These are phyloP conservation scores for Polymixis lichenea DNA, from an alignment of 2,888 invertebrate genomes.

Conservation along the genomic window DNA sequence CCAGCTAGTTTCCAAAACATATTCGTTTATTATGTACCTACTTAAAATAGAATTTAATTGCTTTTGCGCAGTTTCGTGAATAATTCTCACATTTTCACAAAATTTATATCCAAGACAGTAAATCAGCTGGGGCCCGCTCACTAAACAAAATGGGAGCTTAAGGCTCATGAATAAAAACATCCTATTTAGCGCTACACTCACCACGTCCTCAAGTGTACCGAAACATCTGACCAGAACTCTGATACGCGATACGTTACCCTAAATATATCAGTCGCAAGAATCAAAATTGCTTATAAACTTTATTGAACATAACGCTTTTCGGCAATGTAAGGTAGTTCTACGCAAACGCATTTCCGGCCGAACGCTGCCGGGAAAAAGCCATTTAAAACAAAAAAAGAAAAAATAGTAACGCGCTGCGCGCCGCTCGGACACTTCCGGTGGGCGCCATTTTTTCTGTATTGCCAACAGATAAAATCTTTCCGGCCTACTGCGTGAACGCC, in stretches of 20 bases:
- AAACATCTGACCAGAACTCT: constrained; percentile 70
- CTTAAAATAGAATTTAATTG: constrained; percentile 67
- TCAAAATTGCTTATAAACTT: constrained; percentile 81
- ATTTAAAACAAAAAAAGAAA: constrained; percentile 90
- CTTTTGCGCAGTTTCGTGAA: constrained; percentile 76
- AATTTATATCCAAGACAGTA: constrained; percentile 88
- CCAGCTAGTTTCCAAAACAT: constrained; percentile 42
- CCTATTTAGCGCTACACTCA: constrained; percentile 89
- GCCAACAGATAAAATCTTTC: constrained; percentile 91
- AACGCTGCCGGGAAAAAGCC: constrained; percentile 90
- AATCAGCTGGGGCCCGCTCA: constrained; percentile 88
- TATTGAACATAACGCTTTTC: constrained; percentile 81
- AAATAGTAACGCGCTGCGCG: constrained; percentile 90
- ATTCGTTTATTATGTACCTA: constrained; percentile 58
- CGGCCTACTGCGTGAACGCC: constrained; percentile 89
- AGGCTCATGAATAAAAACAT: constrained; percentile 90
- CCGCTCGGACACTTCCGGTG: constrained; percentile 91
- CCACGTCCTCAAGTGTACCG: constrained; percentile 79
- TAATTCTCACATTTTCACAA: constrained; percentile 82
- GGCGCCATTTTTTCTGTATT: constrained; percentile 91
- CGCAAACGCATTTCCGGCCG: constrained; percentile 90
- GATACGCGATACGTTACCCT: constrained; percentile 76
- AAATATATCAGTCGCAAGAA: constrained; percentile 74
- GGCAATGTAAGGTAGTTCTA: constrained; percentile 84
- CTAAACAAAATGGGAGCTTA: constrained; percentile 88